Percentiles rank a stretch among this genome's conserved stretches.
phyloP scores from a whole-genome alignment of 2,888 invertebrate species.

The Lasioglossum pauxillum region DNA sequence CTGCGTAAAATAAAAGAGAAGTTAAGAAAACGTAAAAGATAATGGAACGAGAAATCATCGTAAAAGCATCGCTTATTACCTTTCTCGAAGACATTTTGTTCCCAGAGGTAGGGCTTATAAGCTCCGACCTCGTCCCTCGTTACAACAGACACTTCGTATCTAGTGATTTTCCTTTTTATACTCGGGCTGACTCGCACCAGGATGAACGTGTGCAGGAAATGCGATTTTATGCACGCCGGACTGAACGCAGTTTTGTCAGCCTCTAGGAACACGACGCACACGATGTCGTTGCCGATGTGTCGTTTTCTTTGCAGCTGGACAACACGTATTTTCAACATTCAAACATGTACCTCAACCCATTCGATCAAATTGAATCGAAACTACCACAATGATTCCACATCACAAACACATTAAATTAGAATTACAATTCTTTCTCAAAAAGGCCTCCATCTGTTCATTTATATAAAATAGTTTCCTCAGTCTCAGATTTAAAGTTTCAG shows the following conservation, averaged over 20 bases:
- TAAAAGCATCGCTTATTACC: constrained; percentile 81
- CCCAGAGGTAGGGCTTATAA: constrained; percentile 98
- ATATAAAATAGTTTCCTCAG: too few species aligned
- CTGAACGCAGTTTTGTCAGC: constrained; percentile 97
- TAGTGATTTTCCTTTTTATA: constrained; percentile 93
- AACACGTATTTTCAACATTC: not conserved
- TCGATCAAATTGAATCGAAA: not conserved
- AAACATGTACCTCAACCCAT: not conserved
- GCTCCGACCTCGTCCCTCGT: constrained; percentile 97
- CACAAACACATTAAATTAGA: not conserved
- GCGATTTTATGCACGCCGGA: constrained; percentile 97
- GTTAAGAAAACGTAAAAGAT: not conserved
- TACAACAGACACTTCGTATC: constrained; percentile 96
- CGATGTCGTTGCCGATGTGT: constrained; percentile 97
- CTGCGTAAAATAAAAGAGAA: constrained; percentile 8
- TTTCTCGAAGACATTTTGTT: constrained; percentile 97
- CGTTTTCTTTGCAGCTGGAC: constrained; percentile 92
- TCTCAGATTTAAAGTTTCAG: not conserved
- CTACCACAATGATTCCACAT: not conserved
- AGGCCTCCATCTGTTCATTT: too few species aligned
- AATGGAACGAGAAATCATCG: not conserved
- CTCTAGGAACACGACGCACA: constrained; percentile 97
- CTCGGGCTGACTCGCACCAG: constrained; percentile 95
- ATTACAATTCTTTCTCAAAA: too few species aligned
- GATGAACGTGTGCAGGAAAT: constrained; percentile 97